Percentiles rank a stretch among this genome's conserved stretches.
phyloP scores from a whole-genome alignment of 2,113 vertebrate genomes.

The Sciurus niger region DNA sequence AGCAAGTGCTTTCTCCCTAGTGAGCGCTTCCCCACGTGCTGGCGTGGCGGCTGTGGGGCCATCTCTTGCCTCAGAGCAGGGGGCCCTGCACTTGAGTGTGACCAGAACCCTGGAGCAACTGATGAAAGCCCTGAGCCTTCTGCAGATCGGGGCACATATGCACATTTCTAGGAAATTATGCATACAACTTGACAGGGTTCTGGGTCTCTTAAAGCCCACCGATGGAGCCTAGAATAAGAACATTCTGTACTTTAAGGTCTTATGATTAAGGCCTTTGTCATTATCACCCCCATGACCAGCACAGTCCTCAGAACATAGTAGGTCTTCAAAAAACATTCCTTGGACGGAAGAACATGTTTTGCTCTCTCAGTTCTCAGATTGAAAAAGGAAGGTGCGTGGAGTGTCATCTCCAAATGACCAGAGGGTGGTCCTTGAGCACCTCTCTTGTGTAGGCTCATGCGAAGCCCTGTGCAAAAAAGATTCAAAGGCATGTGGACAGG shows the following conservation, averaged over 20 bases:
- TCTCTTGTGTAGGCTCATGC: neutral
- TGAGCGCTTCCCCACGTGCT: neutral
- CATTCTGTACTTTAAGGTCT: neutral
- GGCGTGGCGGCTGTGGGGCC: neutral
- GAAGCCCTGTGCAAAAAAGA: neutral
- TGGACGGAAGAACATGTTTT: neutral
- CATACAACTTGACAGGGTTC: neutral
- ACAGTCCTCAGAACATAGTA: neutral
- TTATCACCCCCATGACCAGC: neutral
- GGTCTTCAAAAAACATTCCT: neutral
- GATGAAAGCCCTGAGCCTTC: neutral
- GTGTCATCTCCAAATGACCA: neutral
- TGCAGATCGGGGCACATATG: neutral
- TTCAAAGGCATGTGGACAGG: neutral
- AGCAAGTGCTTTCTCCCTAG: neutral
- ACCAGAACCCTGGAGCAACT: neutral
- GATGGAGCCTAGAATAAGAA: neutral
- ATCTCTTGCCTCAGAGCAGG: neutral
- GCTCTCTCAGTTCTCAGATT: neutral
- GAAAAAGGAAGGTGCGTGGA: neutral
- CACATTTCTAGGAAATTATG: neutral
- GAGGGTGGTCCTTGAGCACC: neutral
- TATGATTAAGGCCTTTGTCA: neutral
- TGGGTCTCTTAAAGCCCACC: neutral
- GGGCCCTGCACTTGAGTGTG: neutral